Evolutionary conservation across 2,888 invertebrate species (phyloP), one percentile per base, ranked within the genome.

Genomic region (Drosophila antonietae): DNA sequence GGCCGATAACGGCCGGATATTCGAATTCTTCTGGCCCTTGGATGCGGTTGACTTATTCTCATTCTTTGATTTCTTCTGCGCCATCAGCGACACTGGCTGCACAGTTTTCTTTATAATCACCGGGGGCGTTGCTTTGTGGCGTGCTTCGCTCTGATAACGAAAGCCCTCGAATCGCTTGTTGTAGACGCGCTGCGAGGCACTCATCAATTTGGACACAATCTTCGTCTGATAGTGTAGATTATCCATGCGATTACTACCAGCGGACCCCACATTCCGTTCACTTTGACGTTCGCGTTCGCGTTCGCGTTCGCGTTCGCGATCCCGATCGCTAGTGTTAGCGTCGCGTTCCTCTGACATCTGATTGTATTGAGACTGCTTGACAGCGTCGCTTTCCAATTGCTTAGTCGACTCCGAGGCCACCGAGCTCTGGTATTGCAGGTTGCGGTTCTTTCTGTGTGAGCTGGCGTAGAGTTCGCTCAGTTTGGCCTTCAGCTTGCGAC

Each of bases 141-240:
- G 18, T 0, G 46, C 43, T 7, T 53, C 18, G 9, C 2, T 6
- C 18, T 43, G 47, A 0, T 43, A 28, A 15, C 39, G 71, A 41
- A 10, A 47, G 0, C 66, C 56, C 9, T 73, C 62, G 33, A 49
- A 73, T 12, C 71, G 70, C 9, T 61, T 60, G 55, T 61, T 76
- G 1, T 73, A 72, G 2, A 86, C 53, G 3, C 68, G 78, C 68
- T 85, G 85, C 3, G 80, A 63, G 53, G 84, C 87, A 52, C 89
- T 87, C n/a, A 77, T 49, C 33, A 59, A 10, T 37, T 66, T 64
- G 1, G 31, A 37, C 0, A 33, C 39, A 9, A 15, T 37, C n/a
- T 56, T 68, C 9, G 60, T 15, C 5, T 53, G 61, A 41, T 71
- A 75, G 28, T 59, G 52, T 20, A 28, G 12, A 1, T 55, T 49